phyloP scores from a whole-genome alignment of 2,797 vertebrate species.

The Ibycter americanus region DNA sequence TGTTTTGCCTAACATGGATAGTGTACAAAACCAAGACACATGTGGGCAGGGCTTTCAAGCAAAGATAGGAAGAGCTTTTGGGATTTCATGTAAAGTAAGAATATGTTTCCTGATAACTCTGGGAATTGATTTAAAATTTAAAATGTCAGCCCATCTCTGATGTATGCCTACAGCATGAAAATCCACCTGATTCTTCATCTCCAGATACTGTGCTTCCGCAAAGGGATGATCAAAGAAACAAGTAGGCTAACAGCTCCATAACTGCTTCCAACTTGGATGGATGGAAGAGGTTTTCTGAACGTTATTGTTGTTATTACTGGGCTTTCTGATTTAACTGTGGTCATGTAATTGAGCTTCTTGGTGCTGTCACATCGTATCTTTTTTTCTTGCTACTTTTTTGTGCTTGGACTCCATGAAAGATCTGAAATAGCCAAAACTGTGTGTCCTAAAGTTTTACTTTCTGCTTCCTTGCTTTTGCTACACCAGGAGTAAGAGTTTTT shows the following conservation, averaged over 20 bases:
- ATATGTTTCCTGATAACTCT: not conserved
- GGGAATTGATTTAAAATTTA: constrained; percentile 21
- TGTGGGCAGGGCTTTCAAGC: constrained; percentile 3
- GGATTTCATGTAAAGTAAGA: not conserved
- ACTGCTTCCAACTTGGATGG: not conserved
- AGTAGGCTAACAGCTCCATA: not conserved
- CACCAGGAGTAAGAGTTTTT: not conserved
- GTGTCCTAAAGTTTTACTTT: not conserved
- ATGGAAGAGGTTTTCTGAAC: not conserved
- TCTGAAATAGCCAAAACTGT: not conserved
- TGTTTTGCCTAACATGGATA: not conserved
- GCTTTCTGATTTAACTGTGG: not conserved
- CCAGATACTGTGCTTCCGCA: not conserved
- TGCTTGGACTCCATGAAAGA: not conserved
- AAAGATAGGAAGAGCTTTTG: not conserved
- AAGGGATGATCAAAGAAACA: not conserved
- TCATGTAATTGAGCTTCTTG: not conserved
- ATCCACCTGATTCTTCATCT: not conserved
- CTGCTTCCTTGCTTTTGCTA: not conserved
- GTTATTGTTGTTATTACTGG: not conserved
- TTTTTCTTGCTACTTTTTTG: not conserved
- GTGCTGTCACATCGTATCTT: not conserved
- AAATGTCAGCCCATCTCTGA: not conserved
- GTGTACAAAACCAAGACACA: not conserved
- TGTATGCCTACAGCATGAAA: not conserved